phyloP scores from a whole-genome alignment of 2,888 invertebrate genomes.

The Pristionchus maxplancki region DNA sequence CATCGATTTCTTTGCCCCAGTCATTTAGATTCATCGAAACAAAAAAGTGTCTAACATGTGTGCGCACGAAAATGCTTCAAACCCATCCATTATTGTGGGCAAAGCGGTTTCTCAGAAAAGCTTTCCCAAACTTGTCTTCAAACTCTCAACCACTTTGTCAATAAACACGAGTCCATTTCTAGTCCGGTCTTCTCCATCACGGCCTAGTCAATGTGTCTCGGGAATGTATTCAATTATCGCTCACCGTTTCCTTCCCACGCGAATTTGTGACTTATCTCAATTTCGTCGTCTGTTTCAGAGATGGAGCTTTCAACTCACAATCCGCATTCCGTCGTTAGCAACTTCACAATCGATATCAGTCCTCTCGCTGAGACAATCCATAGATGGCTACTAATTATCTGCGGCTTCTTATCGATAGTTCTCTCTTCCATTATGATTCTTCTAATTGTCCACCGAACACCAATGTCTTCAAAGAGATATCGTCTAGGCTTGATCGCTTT shows the following conservation, averaged over 20 bases:
- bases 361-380: neutral
- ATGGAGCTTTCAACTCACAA: neutral
- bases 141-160: neutral
- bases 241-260: neutral
- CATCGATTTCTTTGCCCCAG: too few species aligned
- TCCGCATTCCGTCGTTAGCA: conserved; percentile 8
- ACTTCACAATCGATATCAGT: conserved; percentile 14
- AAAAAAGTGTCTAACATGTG: neutral
- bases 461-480: neutral
- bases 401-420: neutral
- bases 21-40: neutral
- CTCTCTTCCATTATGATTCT: neutral
- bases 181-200: neutral
- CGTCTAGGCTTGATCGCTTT: neutral
- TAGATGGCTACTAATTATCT: neutral
- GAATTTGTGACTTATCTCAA: neutral
- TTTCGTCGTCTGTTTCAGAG: neutral
- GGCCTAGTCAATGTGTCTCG: neutral
- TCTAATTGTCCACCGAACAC: neutral
- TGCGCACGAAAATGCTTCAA: neutral
- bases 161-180: neutral
- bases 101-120: neutral
- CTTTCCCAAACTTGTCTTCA: neutral
- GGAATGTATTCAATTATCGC: neutral
- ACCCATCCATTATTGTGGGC: neutral